phyloP scores from a whole-genome alignment of 1,140 invertebrate genomes.

The Ruditapes philippinarum region DNA sequence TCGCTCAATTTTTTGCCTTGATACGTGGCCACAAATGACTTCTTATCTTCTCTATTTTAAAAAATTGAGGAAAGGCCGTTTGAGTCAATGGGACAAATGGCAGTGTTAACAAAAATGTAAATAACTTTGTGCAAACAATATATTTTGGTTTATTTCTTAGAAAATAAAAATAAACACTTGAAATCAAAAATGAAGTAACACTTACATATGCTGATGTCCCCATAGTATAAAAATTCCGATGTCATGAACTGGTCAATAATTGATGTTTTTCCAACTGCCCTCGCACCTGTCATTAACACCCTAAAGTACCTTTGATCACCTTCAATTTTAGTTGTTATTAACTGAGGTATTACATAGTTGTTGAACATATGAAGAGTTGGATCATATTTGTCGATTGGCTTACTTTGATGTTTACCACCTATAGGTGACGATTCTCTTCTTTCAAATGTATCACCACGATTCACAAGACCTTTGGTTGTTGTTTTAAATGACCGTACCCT shows the following conservation, averaged over 20 bases:
- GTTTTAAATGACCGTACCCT: conserved; percentile 95
- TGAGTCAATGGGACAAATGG: no score
- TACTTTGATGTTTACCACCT: not conserved
- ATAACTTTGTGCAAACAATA: no score
- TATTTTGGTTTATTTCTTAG: no score
- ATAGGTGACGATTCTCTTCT: not conserved
- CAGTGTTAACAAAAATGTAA: no score
- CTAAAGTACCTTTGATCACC: conserved; percentile 87
- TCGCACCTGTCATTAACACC: conserved; percentile 94
- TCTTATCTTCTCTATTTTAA: no score
- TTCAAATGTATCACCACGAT: conserved; percentile 95
- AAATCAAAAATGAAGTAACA: no score
- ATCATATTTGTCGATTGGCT: not conserved
- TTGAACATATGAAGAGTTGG: not conserved
- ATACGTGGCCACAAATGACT: no score
- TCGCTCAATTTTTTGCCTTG: no score
- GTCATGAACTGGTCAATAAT: conserved; percentile 96
- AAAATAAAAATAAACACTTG: no score
- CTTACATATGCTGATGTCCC: conserved; percentile 88
- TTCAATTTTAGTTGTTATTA: conserved; percentile 4
- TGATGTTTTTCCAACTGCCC: conserved; percentile 95
- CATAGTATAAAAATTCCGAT: conserved; percentile 96
- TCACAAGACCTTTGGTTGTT: conserved; percentile 94
- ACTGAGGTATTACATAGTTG: conserved; percentile 29
- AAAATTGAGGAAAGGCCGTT: no score